These are phyloP conservation scores for Spisula solida DNA, from an alignment of 2,888 invertebrate species.

Conservation along the genomic window DNA sequence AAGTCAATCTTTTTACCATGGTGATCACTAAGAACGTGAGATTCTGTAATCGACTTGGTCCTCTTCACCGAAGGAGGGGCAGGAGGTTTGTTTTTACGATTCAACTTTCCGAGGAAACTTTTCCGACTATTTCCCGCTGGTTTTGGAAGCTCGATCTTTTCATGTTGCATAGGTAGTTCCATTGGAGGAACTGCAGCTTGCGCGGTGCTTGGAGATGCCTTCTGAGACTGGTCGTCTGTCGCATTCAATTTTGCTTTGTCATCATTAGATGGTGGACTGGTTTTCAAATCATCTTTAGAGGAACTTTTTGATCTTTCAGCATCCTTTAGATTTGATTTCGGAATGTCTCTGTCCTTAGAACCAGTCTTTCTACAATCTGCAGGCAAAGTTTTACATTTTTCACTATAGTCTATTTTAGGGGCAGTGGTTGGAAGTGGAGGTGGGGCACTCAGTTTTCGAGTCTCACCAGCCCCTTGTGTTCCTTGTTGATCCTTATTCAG, in stretches of 20 bases:
- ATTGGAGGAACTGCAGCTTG: slow-evolving; percentile 55
- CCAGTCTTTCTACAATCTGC: slow-evolving; percentile 52
- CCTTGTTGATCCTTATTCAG: slow-evolving; percentile 70
- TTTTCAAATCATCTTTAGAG: slow-evolving; percentile 61
- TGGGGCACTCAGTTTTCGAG: slow-evolving; percentile 61
- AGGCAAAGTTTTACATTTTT: slow-evolving; percentile 57
- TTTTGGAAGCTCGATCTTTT: slow-evolving; percentile 83
- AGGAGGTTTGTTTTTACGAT: slow-evolving; percentile 78
- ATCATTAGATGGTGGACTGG: slow-evolving; percentile 51
- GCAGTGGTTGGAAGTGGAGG: slow-evolving; percentile 68
- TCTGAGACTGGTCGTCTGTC: slow-evolving; percentile 29
- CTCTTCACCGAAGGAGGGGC: slow-evolving; percentile 80
- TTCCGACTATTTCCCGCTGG: slow-evolving; percentile 77
- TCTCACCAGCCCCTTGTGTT: slow-evolving; percentile 35
- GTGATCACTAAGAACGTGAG: slow-evolving; percentile 73
- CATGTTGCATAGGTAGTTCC: slow-evolving; percentile 62
- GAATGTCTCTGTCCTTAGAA: slow-evolving; percentile 50
- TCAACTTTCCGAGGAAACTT: slow-evolving; percentile 82
- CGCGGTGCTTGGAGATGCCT: slow-evolving; percentile 47
- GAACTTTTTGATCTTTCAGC: slow-evolving; percentile 41
- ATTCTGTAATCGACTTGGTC: slow-evolving; percentile 82
- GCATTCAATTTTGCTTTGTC: slow-evolving; percentile 52
- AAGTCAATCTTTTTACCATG: slow-evolving; percentile 81
- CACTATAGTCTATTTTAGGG: slow-evolving; percentile 55
- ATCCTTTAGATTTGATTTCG: slow-evolving; percentile 44